Evolutionary conservation across 2,113 vertebrate species (phyloP), one percentile per base, ranked within the genome.

Genomic region (Zosterops hypoxanthus): DNA sequence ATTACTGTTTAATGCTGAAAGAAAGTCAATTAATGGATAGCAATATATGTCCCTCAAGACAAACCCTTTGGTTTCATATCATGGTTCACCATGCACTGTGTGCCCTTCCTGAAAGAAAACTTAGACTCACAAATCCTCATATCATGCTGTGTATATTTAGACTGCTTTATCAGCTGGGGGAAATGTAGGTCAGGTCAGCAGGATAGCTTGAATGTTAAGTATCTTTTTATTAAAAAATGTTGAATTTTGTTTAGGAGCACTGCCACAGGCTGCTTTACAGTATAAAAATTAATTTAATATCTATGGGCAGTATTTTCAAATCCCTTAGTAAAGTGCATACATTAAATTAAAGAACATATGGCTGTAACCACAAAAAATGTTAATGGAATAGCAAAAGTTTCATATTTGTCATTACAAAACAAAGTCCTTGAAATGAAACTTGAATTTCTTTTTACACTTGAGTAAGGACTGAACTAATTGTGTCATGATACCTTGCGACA

Each of bases 181-280:
- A 93, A 96, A 96, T 83, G 82, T 66, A 95, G 92, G 92, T 94
- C 92, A 96, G 92, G 95, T 84, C 95, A 96, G 93, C 92, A 94
- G 86, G 93, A 92, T 53, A 94, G 94, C 92, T 86, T 94, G 90
- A 93, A 95, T 78, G 80, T 83, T 97, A 97, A 97, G 82, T 60
- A 93, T 90, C 88, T 96, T 95, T 96, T 95, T 97, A 96, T 95
- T 95, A 94, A 95, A 95, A 95, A 96, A 93, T 76, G 95, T 88
- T 90, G 76, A 89, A 78, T 97, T 94, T 88, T 94, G 76, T 83
- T 96, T 86, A 96, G 94, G 49, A 96, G 90, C 69, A 86, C 44
- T 88, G 93, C 94, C 93, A 94, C 86, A 49, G 96, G 90, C 88
- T 93, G 72, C 88, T 86, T 93, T 88, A 94, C 49, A 73, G 57